Percentiles rank a stretch among this genome's conserved stretches.
Evolutionary conservation across 2,797 vertebrate genomes (phyloP).

Genomic region (Onychomys torridus): DNA sequence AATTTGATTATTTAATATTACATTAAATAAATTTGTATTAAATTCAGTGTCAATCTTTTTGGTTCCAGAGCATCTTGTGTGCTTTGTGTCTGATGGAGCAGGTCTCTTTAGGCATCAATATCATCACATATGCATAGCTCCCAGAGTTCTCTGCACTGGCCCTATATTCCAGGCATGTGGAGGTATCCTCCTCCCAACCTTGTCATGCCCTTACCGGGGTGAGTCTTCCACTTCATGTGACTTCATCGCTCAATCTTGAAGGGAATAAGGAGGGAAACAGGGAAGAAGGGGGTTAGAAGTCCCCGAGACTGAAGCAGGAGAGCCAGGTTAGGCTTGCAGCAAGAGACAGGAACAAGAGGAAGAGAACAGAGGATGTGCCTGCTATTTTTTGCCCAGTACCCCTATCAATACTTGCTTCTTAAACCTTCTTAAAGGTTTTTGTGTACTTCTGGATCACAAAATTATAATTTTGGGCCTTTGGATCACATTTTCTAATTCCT

Average conservation of each 20-base stretch:
- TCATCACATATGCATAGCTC: not conserved
- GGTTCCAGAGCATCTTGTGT: not conserved
- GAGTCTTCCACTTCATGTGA: not conserved
- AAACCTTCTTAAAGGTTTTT: not conserved
- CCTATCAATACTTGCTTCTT: not conserved
- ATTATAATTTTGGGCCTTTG: not conserved
- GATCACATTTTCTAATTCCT: conserved; percentile 24
- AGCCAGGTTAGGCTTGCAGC: not conserved
- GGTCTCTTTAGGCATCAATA: not conserved
- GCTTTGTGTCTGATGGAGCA: not conserved
- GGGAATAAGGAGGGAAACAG: not conserved
- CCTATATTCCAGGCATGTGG: not conserved
- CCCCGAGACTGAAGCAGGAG: not conserved
- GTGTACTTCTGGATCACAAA: not conserved
- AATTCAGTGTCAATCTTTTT: not conserved
- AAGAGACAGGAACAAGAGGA: not conserved
- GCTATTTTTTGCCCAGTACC: not conserved
- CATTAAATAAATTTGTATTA: not conserved
- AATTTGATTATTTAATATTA: not conserved
- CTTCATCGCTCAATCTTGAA: not conserved
- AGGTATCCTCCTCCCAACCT: not conserved
- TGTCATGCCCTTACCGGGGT: not conserved
- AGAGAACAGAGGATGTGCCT: not conserved
- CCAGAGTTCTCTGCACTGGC: not conserved
- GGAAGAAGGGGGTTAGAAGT: not conserved